Evolutionary conservation across 2,113 vertebrate species (phyloP).

Genomic region (Macroglossus sobrinus): DNA sequence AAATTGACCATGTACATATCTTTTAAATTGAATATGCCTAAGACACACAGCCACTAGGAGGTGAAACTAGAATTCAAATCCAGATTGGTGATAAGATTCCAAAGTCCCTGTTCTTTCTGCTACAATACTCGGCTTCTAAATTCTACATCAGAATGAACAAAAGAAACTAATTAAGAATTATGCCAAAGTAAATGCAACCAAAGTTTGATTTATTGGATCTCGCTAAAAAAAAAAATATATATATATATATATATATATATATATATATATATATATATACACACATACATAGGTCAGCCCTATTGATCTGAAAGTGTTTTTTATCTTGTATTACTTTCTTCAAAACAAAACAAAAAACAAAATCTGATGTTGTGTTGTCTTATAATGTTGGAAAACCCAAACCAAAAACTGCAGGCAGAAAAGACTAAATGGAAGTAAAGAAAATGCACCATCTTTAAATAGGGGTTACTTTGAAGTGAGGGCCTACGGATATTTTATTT

Average conservation of each 20-base stretch:
- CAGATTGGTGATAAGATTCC: background rate
- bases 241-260: too few relatives aligned
- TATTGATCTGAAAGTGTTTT: background rate
- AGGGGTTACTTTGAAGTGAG: background rate
- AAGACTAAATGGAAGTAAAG: background rate
- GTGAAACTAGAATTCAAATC: background rate
- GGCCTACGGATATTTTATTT: background rate
- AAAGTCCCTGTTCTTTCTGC: background rate
- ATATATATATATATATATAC: too few relatives aligned
- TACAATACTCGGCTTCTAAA: background rate
- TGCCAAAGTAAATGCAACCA: conserved; percentile 11
- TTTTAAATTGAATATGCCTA: background rate
- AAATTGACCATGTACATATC: background rate
- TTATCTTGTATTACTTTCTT: conserved; percentile 15
- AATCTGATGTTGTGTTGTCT: background rate
- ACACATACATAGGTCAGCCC: background rate
- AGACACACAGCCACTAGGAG: background rate
- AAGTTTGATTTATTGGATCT: conserved; percentile 22
- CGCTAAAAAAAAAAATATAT: background rate
- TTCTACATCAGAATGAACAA: background rate
- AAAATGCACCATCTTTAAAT: background rate
- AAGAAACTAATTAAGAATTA: background rate
- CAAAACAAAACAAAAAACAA: background rate
- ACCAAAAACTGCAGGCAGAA: background rate
- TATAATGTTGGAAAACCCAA: background rate